Evolutionary conservation across 2,888 invertebrate species (phyloP).

Genomic region (Galeopsomyia nigrocyanea): DNA sequence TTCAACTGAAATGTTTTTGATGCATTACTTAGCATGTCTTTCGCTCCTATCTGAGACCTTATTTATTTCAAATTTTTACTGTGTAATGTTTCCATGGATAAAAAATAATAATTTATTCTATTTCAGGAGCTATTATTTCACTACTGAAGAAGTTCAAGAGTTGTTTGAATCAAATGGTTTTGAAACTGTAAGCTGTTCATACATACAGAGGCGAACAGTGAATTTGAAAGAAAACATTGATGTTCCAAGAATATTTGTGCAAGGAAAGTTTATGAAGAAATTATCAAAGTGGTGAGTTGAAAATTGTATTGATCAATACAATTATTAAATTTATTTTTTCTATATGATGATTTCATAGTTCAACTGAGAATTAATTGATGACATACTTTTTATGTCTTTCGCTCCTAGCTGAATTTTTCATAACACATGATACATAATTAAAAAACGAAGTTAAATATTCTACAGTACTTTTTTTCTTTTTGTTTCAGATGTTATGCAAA

Average conservation of each 20-base stretch:
- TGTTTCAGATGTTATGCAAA: too few species aligned
- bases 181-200: conserved; percentile 77
- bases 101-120: conserved; percentile 6
- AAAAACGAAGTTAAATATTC: neutral
- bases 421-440: neutral
- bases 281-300: too few species aligned
- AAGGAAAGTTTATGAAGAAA: conserved; percentile 83
- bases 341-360: conserved; percentile 63
- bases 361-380: conserved; percentile 58
- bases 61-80: conserved; percentile 7
- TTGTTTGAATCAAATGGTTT: conserved; percentile 82
- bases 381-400: conserved; percentile 52
- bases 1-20: conserved; percentile 44
- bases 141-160: conserved; percentile 76
- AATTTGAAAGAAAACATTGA: conserved; percentile 93
- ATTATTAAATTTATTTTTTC: neutral
- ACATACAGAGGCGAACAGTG: conserved; percentile 89
- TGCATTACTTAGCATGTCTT: conserved; percentile 41
- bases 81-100: conserved; percentile 11
- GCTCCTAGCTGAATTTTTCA: conserved; percentile 55
- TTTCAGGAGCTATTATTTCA: conserved; percentile 85
- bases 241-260: conserved; percentile 93
- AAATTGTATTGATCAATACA: neutral
- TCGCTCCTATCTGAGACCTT: conserved; percentile 44
- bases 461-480: too few species aligned